Percentiles rank a stretch among this genome's conserved stretches.
phyloP scores from a whole-genome alignment of 2,888 invertebrate genomes.

The Apomyelois bistriatella region DNA sequence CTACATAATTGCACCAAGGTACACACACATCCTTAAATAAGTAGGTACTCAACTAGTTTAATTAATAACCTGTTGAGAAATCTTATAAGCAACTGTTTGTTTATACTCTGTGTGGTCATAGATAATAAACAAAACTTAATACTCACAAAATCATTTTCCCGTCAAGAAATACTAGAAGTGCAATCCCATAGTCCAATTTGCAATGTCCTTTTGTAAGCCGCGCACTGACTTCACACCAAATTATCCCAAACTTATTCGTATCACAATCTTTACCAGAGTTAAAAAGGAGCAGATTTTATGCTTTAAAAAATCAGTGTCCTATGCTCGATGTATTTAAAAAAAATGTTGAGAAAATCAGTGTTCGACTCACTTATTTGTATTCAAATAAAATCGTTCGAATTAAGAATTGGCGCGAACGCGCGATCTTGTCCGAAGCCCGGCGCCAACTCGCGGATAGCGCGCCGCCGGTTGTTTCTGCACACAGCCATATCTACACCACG shows the following conservation, averaged over 20 bases:
- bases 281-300: constrained; percentile 15
- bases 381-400: constrained; percentile 36
- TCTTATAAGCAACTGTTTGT: background rate
- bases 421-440: constrained; percentile 69
- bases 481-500: constrained; percentile 59
- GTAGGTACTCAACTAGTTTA: background rate
- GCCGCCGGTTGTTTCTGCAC: constrained; percentile 41
- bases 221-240: constrained; percentile 44
- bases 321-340: too few species aligned
- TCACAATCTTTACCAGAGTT: constrained; percentile 27
- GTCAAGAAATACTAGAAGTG: constrained; percentile 59
- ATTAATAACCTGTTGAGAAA: constrained; percentile 13
- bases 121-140: constrained; percentile 46
- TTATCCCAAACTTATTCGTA: constrained; percentile 30
- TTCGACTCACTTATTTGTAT: background rate
- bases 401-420: constrained; percentile 59
- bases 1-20: constrained; percentile 10
- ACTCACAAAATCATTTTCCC: constrained; percentile 76
- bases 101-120: background rate
- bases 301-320: too few species aligned
- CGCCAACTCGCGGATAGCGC: constrained; percentile 65
- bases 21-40: background rate
- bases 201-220: constrained; percentile 39
- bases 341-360: too few species aligned
- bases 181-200: constrained; percentile 62